Conservation (phyloP, 1,140 invertebrate species). For the Glossosoma conforme region DNA sequence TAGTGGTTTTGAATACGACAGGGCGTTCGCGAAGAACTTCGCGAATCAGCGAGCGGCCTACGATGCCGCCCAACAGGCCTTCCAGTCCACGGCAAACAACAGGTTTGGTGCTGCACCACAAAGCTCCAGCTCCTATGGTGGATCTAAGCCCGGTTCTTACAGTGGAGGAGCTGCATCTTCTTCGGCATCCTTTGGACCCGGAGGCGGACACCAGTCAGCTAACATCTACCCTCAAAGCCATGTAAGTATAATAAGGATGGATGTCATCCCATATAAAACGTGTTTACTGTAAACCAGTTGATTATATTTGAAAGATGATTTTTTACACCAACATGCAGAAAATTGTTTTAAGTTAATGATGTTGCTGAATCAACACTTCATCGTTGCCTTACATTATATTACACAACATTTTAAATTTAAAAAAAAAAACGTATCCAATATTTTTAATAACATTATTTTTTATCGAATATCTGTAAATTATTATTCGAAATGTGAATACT, state of each 20-base stretch:
- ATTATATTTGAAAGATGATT: background rate
- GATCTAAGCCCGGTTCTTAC: slow-evolving; percentile 20
- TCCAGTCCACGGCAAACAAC: slow-evolving; percentile 41
- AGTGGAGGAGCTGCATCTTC: slow-evolving; percentile 37
- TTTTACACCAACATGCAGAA: too few relatives aligned
- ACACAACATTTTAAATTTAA: too few relatives aligned
- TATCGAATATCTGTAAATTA: too few relatives aligned
- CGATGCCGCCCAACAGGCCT: slow-evolving; percentile 40
- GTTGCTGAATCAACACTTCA: too few relatives aligned
- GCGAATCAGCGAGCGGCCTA: slow-evolving; percentile 38
- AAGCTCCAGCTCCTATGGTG: slow-evolving; percentile 24
- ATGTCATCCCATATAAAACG: background rate
- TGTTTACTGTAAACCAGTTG: background rate
- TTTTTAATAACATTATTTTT: too few relatives aligned
- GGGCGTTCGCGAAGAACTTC: slow-evolving; percentile 40
- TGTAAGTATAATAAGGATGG: slow-evolving; percentile 40
- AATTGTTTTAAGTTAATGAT: too few relatives aligned
- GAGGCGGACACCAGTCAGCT: slow-evolving; percentile 51
- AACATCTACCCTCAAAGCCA: slow-evolving; percentile 53
- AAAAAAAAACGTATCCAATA: too few relatives aligned
- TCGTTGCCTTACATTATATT: too few relatives aligned
- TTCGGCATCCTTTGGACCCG: slow-evolving; percentile 45
- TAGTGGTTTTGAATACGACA: too few relatives aligned
- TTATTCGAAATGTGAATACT: too few relatives aligned
- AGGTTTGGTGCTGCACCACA: slow-evolving; percentile 30